Percentiles rank a stretch among this genome's conserved stretches.
Evolutionary conservation across 2,113 vertebrate species (phyloP).

Genomic region (Actinemys pallida): DNA sequence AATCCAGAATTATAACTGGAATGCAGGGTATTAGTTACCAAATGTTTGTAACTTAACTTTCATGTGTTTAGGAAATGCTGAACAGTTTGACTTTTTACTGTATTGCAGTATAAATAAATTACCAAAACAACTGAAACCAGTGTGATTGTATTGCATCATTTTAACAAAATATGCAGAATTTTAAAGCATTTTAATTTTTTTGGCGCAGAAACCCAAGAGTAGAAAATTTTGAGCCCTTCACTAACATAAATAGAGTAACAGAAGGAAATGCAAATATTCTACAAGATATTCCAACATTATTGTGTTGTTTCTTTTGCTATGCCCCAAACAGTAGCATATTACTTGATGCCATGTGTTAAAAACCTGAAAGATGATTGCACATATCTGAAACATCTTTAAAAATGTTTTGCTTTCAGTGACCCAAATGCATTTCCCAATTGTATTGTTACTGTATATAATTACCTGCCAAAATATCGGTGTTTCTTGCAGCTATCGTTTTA

Average conservation of each 20-base stretch:
- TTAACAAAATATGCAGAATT: no score
- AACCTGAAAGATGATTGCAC: neutral
- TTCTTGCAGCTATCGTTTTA: constrained; percentile 97
- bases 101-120: no score
- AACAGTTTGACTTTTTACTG: no score
- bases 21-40: no score
- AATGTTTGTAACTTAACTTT: no score
- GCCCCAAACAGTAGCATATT: neutral
- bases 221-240: neutral
- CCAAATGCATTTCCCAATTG: constrained; percentile 29
- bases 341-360: neutral
- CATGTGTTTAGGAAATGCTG: no score
- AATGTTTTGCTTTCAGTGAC: constrained; percentile 2
- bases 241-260: neutral
- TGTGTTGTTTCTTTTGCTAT: neutral
- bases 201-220: no score
- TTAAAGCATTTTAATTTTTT: no score
- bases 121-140: no score
- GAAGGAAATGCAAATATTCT: constrained; percentile 34
- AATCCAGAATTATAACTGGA: no score
- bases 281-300: neutral
- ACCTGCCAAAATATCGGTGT: constrained; percentile 95
- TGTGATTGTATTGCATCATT: no score
- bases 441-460: constrained; percentile 71
- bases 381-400: neutral